A percentile compares a stretch with the other conserved stretches of the same genome.
Conservation (phyloP, 2,113 vertebrate species). For the Chunga burmeisteri region DNA sequence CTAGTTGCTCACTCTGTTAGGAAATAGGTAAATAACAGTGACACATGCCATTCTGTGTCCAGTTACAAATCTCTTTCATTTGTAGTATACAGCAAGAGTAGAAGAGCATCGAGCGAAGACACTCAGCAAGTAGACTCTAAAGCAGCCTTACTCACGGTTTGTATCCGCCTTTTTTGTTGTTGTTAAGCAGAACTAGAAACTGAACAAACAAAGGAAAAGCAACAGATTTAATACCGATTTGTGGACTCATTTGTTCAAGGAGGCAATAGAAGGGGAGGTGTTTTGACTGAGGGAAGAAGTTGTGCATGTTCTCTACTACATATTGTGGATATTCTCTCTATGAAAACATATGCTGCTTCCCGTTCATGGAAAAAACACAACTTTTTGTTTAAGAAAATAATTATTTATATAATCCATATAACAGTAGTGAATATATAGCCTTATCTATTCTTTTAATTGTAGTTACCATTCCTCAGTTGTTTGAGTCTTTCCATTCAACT, state of each 20-base stretch:
- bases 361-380: not conserved
- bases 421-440: not conserved
- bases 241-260: not conserved
- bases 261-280: not conserved
- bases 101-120: conserved; percentile 82
- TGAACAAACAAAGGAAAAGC: not conserved
- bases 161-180: not conserved
- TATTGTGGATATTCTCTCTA: not conserved
- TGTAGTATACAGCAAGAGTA: conserved; percentile 77
- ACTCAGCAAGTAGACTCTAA: conserved; percentile 83
- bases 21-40: not conserved
- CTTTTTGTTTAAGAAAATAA: not conserved
- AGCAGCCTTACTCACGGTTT: conserved; percentile 82
- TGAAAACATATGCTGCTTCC: not conserved
- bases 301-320: not conserved
- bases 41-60: not conserved
- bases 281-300: not conserved
- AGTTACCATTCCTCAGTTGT: not conserved
- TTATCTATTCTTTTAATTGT: not conserved
- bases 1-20: not conserved
- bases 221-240: not conserved
- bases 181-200: not conserved
- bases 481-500: not conserved
- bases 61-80: not conserved
- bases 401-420: not conserved